These are phyloP conservation scores for Cheilosia soror DNA, from an alignment of 2,888 invertebrate species.

Conservation along the genomic window DNA sequence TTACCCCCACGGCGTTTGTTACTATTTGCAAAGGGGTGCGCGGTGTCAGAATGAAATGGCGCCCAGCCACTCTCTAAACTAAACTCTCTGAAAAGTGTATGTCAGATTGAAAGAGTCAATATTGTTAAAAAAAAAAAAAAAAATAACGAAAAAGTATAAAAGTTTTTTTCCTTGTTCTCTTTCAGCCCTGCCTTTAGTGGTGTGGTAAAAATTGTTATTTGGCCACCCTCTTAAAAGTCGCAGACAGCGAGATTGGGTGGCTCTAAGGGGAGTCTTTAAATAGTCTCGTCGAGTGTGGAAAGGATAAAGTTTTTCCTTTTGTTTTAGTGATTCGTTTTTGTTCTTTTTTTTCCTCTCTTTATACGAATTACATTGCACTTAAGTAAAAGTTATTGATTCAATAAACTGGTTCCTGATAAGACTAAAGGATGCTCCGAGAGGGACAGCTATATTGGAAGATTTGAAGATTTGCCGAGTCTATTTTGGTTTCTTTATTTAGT, in stretches of 20 bases:
- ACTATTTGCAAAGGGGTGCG: slow-evolving; percentile 39
- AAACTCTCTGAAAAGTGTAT: slow-evolving; percentile 67
- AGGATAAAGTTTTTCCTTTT: slow-evolving; percentile 61
- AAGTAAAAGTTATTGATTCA: slow-evolving; percentile 71
- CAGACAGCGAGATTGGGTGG: slow-evolving; percentile 47
- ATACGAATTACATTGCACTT: slow-evolving; percentile 67
- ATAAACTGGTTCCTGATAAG: slow-evolving; percentile 60
- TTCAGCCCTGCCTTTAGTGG: slow-evolving; percentile 30
- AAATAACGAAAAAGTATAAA: slow-evolving; percentile 22
- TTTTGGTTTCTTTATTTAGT: slow-evolving; percentile 32
- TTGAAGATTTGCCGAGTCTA: slow-evolving; percentile 14
- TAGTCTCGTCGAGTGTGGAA: slow-evolving; percentile 42
- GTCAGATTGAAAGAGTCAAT: slow-evolving; percentile 73
- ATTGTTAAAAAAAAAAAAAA: slow-evolving; percentile 51
- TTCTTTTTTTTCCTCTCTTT: slow-evolving; percentile 26
- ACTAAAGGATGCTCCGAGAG: slow-evolving; percentile 1
- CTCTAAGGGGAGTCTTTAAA: slow-evolving; percentile 31
- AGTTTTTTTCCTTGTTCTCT: slow-evolving; percentile 29
- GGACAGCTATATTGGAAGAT: not conserved
- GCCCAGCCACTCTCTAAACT: slow-evolving; percentile 60
- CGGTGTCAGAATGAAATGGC: slow-evolving; percentile 25
- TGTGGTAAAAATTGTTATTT: slow-evolving; percentile 54
- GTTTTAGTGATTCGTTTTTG: slow-evolving; percentile 53
- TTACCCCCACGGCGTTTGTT: slow-evolving; percentile 49
- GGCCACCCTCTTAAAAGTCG: slow-evolving; percentile 43